These are phyloP conservation scores for Poicephalus meyeri DNA, from an alignment of 2,113 vertebrate species.

Conservation along the genomic window DNA sequence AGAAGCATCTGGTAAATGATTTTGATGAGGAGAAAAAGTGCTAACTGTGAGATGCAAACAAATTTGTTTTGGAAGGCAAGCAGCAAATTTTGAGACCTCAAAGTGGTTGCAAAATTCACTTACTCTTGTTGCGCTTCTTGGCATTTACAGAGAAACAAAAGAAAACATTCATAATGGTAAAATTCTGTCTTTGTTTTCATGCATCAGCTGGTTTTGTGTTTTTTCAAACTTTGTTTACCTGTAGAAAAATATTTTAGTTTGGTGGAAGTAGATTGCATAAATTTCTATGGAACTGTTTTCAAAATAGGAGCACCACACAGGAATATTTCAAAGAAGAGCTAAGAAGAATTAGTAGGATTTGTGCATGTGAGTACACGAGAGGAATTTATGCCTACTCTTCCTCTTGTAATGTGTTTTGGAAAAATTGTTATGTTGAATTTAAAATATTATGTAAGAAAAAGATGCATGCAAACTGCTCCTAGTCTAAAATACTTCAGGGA, in stretches of 20 bases:
- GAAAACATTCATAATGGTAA: neutral
- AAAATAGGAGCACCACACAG: neutral
- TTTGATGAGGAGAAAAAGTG: slow-evolving; percentile 5
- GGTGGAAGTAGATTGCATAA: neutral
- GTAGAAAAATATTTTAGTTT: neutral
- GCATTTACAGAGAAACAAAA: neutral
- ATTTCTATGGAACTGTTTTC: neutral
- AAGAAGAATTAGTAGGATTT: neutral
- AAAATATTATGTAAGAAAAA: neutral
- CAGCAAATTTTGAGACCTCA: neutral
- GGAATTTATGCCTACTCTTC: neutral
- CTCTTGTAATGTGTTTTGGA: neutral
- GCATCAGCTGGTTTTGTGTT: neutral
- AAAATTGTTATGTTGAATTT: neutral
- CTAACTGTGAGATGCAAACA: neutral
- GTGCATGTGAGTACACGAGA: neutral
- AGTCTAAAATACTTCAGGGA: neutral
- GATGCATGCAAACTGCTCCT: neutral
- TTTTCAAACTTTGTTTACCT: neutral
- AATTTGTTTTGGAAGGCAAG: neutral
- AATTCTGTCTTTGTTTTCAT: neutral
- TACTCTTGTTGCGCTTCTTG: neutral
- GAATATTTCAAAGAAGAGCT: neutral
- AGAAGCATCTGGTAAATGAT: neutral
- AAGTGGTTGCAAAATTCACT: neutral